Evolutionary conservation across 2,113 vertebrate genomes (phyloP).

Genomic region (Anguilla rostrata): DNA sequence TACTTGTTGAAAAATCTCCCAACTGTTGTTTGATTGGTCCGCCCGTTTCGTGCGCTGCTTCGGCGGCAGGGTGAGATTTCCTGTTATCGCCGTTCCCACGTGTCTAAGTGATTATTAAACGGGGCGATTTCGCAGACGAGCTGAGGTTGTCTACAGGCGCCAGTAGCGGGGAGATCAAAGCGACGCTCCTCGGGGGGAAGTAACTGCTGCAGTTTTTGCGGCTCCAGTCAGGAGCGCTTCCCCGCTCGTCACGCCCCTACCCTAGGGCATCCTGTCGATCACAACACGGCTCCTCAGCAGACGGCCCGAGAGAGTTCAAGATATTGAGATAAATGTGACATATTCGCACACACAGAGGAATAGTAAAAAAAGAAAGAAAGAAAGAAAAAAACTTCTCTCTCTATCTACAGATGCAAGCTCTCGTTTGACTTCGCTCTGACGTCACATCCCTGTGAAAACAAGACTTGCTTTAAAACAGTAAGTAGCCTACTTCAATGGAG

Average conservation of each 20-base stretch:
- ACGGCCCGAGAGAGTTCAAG: slow-evolving; percentile 31
- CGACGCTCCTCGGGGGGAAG: slow-evolving; percentile 77
- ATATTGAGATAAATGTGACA: slow-evolving; percentile 31
- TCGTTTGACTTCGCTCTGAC: neutral
- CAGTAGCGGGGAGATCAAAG: slow-evolving; percentile 86
- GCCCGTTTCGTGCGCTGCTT: neutral
- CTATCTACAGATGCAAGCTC: neutral
- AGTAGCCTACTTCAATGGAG: neutral
- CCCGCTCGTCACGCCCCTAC: slow-evolving; percentile 62
- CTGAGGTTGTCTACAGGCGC: slow-evolving; percentile 78
- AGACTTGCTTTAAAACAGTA: neutral
- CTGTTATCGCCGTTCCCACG: slow-evolving; percentile 20
- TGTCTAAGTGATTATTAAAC: slow-evolving; percentile 18
- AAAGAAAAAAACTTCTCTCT: neutral
- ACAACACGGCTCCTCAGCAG: slow-evolving; percentile 26
- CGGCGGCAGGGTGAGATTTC: neutral
- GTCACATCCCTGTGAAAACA: neutral
- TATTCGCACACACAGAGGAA: slow-evolving; percentile 15
- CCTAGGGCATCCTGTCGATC: slow-evolving; percentile 37
- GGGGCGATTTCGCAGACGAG: slow-evolving; percentile 71
- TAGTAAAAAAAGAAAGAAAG: neutral
- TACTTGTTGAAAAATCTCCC: neutral
- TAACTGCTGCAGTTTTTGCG: slow-evolving; percentile 77
- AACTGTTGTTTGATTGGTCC: neutral
- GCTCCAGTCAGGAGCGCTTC: slow-evolving; percentile 71